Conservation (phyloP, 2,888 invertebrate species). For the Diaphora mendica region DNA sequence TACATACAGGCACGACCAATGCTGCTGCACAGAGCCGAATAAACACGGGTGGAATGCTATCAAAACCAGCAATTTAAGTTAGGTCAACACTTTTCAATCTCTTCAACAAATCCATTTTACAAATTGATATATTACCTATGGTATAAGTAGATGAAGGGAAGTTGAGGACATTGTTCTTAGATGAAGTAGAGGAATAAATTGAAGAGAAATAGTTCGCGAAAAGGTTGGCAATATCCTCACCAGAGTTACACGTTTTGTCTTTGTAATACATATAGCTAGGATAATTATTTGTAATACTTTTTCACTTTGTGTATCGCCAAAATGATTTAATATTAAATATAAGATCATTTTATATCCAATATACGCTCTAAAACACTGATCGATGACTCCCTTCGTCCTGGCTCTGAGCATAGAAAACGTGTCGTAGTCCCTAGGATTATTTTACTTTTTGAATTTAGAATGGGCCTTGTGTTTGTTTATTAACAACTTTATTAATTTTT, state of each 20-base stretch:
- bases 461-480: conserved; percentile 5
- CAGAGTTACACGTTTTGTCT: neutral
- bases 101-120: neutral
- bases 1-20: neutral
- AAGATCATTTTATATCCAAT: conserved; percentile 1
- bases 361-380: conserved; percentile 1
- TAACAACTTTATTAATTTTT: too few species aligned
- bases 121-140: neutral
- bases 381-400: neutral
- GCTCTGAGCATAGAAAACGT: conserved; percentile 1
- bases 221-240: neutral
- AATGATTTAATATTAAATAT: neutral
- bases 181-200: neutral
- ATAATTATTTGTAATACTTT: conserved; percentile 4
- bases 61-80: conserved; percentile 1
- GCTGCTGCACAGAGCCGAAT: conserved; percentile 8
- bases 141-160: neutral
- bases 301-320: conserved; percentile 3
- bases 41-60: conserved; percentile 9
- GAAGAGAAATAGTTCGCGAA: conserved; percentile 5
- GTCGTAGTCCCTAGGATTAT: conserved; percentile 10
- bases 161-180: neutral
- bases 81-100: neutral
- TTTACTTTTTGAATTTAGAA: neutral
- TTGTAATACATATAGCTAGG: neutral